Evolutionary conservation across 2,113 vertebrate genomes (phyloP).

Genomic region (Paralichthys olivaceus): DNA sequence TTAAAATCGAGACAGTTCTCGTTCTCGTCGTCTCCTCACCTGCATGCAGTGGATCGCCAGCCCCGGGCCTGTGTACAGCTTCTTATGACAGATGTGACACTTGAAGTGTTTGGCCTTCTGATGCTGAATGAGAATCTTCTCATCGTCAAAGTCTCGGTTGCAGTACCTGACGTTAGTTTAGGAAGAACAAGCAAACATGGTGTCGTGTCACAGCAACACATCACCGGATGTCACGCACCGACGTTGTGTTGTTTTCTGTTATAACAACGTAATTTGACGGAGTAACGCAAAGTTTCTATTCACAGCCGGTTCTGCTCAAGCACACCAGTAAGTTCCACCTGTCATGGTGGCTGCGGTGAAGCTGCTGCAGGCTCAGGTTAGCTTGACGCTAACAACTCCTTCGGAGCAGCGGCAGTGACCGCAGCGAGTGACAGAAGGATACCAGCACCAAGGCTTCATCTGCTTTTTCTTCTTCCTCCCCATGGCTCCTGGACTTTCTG

Average conservation of each 20-base stretch:
- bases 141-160: constrained; percentile 95
- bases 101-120: constrained; percentile 98
- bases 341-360: no score
- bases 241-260: no score
- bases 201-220: not conserved
- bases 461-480: constrained; percentile 98
- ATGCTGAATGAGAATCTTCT: constrained; percentile 96
- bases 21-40: constrained; percentile 73
- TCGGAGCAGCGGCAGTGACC: no score
- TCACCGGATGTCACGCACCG: no score
- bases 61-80: constrained; percentile 93
- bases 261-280: no score
- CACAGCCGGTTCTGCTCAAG: no score
- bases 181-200: constrained; percentile 4
- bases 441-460: constrained; percentile 96
- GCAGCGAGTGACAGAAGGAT: constrained; percentile 83
- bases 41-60: constrained; percentile 97
- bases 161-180: constrained; percentile 86
- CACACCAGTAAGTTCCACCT: no score
- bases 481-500: constrained; percentile 75
- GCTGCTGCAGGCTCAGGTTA: not conserved
- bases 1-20: not conserved
- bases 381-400: not conserved
- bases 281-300: not conserved
- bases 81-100: constrained; percentile 97